Evolutionary conservation across 2,797 vertebrate genomes (phyloP).

Genomic region (Sebastes trivittatus): DNA sequence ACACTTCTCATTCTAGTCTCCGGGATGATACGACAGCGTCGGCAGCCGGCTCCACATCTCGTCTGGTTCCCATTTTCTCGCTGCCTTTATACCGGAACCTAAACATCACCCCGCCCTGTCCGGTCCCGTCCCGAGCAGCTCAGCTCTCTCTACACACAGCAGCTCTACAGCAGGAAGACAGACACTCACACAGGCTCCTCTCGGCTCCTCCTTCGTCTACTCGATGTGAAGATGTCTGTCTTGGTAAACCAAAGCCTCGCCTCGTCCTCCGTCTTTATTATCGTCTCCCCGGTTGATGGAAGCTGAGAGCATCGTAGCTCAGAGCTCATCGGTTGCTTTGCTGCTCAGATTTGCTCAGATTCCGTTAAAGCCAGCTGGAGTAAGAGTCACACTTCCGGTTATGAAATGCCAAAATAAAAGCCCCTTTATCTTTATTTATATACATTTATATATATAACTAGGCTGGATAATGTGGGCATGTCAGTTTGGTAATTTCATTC

Average conservation of each 20-base stretch:
- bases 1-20: constrained; percentile 61
- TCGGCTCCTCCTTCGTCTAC: background rate
- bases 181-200: constrained; percentile 24
- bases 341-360: background rate
- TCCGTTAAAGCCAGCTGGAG: rapidly evolving
- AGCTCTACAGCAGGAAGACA: background rate
- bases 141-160: constrained; percentile 10
- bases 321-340: background rate
- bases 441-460: background rate
- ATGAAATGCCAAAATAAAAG: constrained; percentile 34
- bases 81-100: constrained; percentile 77
- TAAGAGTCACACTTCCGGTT: background rate
- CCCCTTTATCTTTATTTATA: background rate
- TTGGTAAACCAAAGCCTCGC: background rate
- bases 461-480: no score
- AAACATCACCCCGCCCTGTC: constrained; percentile 78
- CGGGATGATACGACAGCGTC: constrained; percentile 34
- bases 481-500: background rate
- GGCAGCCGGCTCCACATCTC: constrained; percentile 52
- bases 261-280: background rate
- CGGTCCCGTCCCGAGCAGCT: constrained; percentile 16
- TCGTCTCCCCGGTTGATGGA: background rate
- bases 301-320: constrained; percentile 33
- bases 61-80: constrained; percentile 70
- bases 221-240: constrained; percentile 10